Evolutionary conservation across 92 coral and sea anemone species (phyloP), one percentile per base, ranked within the genome.

Genomic region (Phenganax marumi): DNA sequence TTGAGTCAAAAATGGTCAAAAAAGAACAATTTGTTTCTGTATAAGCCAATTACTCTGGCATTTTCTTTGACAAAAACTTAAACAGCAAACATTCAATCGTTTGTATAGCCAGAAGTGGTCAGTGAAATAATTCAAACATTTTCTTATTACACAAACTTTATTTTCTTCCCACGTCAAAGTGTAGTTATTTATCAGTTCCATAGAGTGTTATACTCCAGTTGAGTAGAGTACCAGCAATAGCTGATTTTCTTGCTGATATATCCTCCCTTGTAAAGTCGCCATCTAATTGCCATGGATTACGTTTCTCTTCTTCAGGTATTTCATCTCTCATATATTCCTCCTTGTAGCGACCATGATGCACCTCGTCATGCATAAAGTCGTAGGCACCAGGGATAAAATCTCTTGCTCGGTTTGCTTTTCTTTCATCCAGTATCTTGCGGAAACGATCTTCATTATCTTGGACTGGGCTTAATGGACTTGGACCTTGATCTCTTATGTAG

Each of bases 291-390:
- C 83, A 78, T 12, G 83, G 83, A 60, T 78, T 63, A 17, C 73
- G 72, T 47, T 87, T 92, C 61, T 90, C 93, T 47, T 92, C 84
- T 17, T 87, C 76, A 11, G 92, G 93, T 11, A 95, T 88, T 80
- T 92, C 91, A 75, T 95, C 97, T 65, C 98, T 88, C 98, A 95
- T 95, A 88, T 95, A 95, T 73, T 95, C 98, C 55, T 84, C 84
- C 52, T 97, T 93, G 88, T 76, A 87, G 56, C 98, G 86, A 17
- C 98, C 98, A 89, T 95, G 98, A 62, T 94, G 91, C 43, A 95
- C 89, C 77, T 95, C 98, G 72, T 95, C 98, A 77, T 88, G 98
- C 73, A 87, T 90, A 17, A 70, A 84, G 57, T 88, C 90, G 60
- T 95, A 95, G 51, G 93, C 91, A n/a, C 89, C 92, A 8, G 87